Evolutionary conservation across 2,888 invertebrate species (phyloP).

Genomic region (Lasioglossum oenotherae): DNA sequence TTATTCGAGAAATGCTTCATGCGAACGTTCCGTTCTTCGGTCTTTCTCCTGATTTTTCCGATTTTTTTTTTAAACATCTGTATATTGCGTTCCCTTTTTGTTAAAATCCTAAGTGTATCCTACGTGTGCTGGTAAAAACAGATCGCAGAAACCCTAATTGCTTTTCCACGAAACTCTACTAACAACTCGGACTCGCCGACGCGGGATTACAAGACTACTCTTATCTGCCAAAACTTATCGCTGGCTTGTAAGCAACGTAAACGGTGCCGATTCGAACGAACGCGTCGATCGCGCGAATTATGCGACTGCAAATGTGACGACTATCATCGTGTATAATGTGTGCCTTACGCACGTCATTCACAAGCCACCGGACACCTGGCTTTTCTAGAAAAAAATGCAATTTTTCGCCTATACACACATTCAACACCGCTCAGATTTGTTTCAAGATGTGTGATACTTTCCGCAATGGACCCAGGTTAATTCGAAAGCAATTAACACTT

Average conservation of each 20-base stretch:
- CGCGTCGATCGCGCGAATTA: constrained; percentile 37
- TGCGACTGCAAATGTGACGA: constrained; percentile 54
- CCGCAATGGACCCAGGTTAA: neutral
- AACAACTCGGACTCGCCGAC: constrained; percentile 46
- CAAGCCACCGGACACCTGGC: neutral
- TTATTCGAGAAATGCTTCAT: constrained; percentile 57
- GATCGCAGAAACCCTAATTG: constrained; percentile 6
- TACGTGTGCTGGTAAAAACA: constrained; percentile 41
- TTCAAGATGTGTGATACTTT: neutral
- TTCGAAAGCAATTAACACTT: neutral
- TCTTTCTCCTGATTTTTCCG: neutral
- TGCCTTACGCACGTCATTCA: neutral
- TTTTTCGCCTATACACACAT: neutral
- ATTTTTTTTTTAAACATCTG: constrained; percentile 3
- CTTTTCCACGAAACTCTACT: constrained; percentile 8
- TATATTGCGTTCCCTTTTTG: neutral
- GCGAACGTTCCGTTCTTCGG: constrained; percentile 23
- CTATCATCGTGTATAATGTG: neutral
- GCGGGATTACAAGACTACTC: constrained; percentile 41
- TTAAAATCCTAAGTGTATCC: constrained; percentile 43
- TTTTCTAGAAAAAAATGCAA: neutral
- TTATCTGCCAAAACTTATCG: constrained; percentile 46
- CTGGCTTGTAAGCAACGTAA: constrained; percentile 33
- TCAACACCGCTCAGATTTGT: neutral
- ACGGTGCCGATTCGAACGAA: constrained; percentile 22